Conservation (phyloP, 2,113 vertebrate species). For the Chamaetylas fuelleborni region DNA sequence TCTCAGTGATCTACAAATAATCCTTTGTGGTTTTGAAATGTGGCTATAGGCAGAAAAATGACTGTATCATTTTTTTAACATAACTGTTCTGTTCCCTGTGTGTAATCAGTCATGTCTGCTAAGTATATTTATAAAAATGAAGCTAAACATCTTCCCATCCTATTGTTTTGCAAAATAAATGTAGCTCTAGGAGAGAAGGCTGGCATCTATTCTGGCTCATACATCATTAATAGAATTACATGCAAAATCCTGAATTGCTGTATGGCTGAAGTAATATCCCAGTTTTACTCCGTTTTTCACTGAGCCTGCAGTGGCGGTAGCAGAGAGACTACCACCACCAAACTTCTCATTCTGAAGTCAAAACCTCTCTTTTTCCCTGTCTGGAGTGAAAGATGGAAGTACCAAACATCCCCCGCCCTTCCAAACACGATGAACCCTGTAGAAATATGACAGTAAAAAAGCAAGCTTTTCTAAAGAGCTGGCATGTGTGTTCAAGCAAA, state of each 20-base stretch:
- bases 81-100: constrained; percentile 34
- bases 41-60: constrained; percentile 52
- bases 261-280: background rate
- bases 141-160: constrained; percentile 52
- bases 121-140: constrained; percentile 59
- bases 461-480: background rate
- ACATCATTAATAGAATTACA: constrained; percentile 46
- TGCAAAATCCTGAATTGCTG: background rate
- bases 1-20: constrained; percentile 64
- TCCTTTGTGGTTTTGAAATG: constrained; percentile 57
- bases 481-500: background rate
- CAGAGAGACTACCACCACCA: background rate
- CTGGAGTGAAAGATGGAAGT: background rate
- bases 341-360: background rate
- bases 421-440: background rate
- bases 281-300: background rate
- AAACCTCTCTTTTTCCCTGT: background rate
- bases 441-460: background rate
- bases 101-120: constrained; percentile 56
- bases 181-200: constrained; percentile 41
- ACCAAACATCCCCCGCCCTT: background rate
- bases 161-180: constrained; percentile 54
- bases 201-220: constrained; percentile 2
- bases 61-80: constrained; percentile 43
- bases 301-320: background rate